phyloP scores from a whole-genome alignment of 2,888 invertebrate species.

The Diarsia brunnea region DNA sequence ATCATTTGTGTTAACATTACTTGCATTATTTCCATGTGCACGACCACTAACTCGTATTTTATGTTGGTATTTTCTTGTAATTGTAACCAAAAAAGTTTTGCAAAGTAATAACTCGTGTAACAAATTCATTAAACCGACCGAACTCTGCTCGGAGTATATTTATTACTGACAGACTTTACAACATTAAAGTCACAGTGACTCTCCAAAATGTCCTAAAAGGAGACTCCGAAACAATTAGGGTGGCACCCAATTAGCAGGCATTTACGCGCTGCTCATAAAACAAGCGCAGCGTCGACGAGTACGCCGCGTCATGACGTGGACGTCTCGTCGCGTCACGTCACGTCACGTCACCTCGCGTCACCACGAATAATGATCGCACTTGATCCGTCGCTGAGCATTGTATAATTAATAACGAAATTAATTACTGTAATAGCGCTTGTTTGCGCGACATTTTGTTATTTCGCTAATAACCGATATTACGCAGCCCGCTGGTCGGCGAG shows the following conservation, averaged over 20 bases:
- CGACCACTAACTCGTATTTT: not conserved
- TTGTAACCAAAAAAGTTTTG: not conserved
- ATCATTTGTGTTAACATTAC: conserved; percentile 32
- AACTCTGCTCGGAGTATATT: conserved; percentile 42
- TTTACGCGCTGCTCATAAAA: conserved; percentile 62
- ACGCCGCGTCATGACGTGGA: conserved; percentile 40
- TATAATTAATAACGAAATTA: conserved; percentile 65
- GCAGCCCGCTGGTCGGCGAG: conserved; percentile 27
- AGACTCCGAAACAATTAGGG: conserved; percentile 60
- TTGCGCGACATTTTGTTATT: conserved; percentile 61
- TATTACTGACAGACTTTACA: conserved; percentile 50
- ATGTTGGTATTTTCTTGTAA: not conserved
- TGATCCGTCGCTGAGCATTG: conserved; percentile 39
- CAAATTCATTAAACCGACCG: conserved; percentile 35
- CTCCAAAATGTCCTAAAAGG: conserved; percentile 48
- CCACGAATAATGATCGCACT: conserved; percentile 53
- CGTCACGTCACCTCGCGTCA: conserved; percentile 40
- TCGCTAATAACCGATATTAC: conserved; percentile 54
- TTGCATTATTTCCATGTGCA: conserved; percentile 43
- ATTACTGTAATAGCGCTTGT: conserved; percentile 55
- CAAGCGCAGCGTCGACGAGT: conserved; percentile 46
- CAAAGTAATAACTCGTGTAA: conserved; percentile 22
- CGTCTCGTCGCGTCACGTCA: conserved; percentile 6
- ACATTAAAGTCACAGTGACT: conserved; percentile 54
- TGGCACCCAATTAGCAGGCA: conserved; percentile 62